Conservation (phyloP, 2,888 invertebrate species). For the Anoplius nigerrimus region DNA sequence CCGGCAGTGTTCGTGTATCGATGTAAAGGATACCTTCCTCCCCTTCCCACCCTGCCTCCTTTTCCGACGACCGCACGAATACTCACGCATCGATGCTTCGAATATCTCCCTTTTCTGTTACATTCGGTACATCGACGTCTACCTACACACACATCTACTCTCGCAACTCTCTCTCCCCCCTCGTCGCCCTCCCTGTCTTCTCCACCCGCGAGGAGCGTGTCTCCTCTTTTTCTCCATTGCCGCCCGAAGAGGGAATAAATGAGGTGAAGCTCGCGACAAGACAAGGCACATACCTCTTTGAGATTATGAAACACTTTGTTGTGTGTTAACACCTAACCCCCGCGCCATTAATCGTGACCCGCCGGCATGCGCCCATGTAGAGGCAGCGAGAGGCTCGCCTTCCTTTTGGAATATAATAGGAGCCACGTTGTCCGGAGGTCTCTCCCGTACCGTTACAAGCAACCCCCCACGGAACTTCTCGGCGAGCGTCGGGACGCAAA, state of each 20-base stretch:
- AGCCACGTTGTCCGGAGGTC: conserved; percentile 15
- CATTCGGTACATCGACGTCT: too few species aligned
- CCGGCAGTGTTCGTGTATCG: conserved; percentile 31
- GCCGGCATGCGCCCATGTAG: conserved; percentile 23
- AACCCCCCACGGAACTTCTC: not conserved
- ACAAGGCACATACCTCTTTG: conserved; percentile 58
- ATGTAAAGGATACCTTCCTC: not conserved
- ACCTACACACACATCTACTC: conserved; percentile 17
- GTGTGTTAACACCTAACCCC: conserved; percentile 58
- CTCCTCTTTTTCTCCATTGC: conserved; percentile 38
- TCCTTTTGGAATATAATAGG: conserved; percentile 38
- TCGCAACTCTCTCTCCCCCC: conserved; percentile 14
- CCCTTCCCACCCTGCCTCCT: conserved; percentile 10
- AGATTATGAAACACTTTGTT: conserved; percentile 62
- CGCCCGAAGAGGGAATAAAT: conserved; percentile 52
- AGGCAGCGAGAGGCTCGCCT: conserved; percentile 23
- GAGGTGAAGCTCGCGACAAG: conserved; percentile 49
- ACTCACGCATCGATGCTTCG: not conserved
- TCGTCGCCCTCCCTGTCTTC: conserved; percentile 16
- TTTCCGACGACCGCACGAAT: not conserved
- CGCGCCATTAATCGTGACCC: conserved; percentile 56
- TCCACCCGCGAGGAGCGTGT: conserved; percentile 1
- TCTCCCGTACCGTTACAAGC: conserved; percentile 5
- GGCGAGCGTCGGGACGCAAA: not conserved
- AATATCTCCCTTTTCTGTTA: too few species aligned